These are phyloP conservation scores for Paragorgia papillata DNA, from an alignment of 92 coral and sea anemone species.

Conservation along the genomic window DNA sequence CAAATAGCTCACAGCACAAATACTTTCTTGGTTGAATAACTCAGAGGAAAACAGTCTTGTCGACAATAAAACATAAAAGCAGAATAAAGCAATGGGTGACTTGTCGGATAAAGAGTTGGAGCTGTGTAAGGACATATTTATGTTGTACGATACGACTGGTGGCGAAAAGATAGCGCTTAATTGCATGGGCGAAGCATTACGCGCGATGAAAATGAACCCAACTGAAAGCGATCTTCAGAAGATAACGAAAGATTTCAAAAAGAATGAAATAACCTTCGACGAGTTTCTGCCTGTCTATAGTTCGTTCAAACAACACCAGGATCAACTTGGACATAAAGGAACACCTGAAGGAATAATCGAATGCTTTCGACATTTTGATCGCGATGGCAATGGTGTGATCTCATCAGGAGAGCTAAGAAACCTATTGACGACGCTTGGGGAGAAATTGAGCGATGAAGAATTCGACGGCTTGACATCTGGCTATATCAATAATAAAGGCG, in stretches of 20 bases:
- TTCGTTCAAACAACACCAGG: slow-evolving; percentile 80
- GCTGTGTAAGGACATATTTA: slow-evolving; percentile 82
- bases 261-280: slow-evolving; percentile 72
- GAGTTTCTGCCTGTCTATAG: slow-evolving; percentile 88
- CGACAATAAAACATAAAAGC: neutral
- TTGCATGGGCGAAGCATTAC: slow-evolving; percentile 78
- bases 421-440: slow-evolving; percentile 94
- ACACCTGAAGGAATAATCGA: slow-evolving; percentile 84
- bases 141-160: slow-evolving; percentile 87
- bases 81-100: slow-evolving; percentile 47
- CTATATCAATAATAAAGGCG: slow-evolving; percentile 82
- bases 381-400: slow-evolving; percentile 73
- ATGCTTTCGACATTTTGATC: slow-evolving; percentile 89
- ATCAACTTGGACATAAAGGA: slow-evolving; percentile 67
- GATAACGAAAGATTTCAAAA: slow-evolving; percentile 83
- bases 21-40: neutral
- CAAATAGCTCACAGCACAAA: neutral
- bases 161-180: slow-evolving; percentile 70
- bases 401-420: slow-evolving; percentile 86
- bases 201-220: slow-evolving; percentile 92
- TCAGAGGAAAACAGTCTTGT: neutral
- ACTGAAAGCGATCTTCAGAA: slow-evolving; percentile 87
- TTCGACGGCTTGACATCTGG: slow-evolving; percentile 78
- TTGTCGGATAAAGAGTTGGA: slow-evolving; percentile 72
- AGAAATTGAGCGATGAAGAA: slow-evolving; percentile 84